Percentiles rank a stretch among this genome's conserved stretches.
Evolutionary conservation across 2,113 vertebrate genomes (phyloP).

Genomic region (human): DNA sequence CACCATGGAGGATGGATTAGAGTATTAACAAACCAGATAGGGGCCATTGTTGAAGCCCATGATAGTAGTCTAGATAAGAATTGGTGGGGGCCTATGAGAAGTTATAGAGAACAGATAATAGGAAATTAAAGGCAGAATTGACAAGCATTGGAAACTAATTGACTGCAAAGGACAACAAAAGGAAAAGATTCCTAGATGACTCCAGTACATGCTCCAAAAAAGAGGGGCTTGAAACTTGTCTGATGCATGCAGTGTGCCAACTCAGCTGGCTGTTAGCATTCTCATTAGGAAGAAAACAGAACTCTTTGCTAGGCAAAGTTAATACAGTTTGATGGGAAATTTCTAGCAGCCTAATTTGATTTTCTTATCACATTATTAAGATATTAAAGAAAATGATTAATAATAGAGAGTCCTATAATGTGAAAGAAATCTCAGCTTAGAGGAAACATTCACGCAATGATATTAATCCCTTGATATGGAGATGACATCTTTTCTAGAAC

Average conservation of each 20-base stretch:
- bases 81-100: neutral
- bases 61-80: neutral
- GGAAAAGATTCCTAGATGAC: neutral
- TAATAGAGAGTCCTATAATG: conserved; percentile 62
- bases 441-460: conserved; percentile 67
- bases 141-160: neutral
- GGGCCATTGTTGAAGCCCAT: neutral
- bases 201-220: neutral
- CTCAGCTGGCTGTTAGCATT: neutral
- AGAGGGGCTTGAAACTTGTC: neutral
- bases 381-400: conserved; percentile 76
- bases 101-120: neutral
- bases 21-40: neutral
- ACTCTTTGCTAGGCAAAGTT: conserved; percentile 39
- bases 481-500: conserved; percentile 71
- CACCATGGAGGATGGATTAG: neutral
- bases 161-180: neutral
- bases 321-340: conserved; percentile 47
- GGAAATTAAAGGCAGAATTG: neutral
- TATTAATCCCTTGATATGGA: conserved; percentile 73
- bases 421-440: conserved; percentile 34
- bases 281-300: conserved; percentile 22
- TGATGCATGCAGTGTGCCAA: neutral
- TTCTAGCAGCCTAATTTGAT: conserved; percentile 63
- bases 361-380: conserved; percentile 68